Evolutionary conservation across 1,140 invertebrate species (phyloP).

Genomic region (Penaeus chinensis): DNA sequence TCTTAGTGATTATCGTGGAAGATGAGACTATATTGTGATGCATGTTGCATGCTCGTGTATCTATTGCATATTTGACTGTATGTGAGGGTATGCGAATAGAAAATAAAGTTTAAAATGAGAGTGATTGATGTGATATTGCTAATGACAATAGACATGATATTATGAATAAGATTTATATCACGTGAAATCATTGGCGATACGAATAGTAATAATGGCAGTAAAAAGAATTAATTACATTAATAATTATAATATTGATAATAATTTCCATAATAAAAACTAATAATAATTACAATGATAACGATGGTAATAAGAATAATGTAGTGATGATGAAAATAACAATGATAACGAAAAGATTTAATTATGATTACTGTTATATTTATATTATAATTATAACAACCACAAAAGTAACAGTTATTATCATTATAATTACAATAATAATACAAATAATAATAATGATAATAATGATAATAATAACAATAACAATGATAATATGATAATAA

Average conservation of each 20-base stretch:
- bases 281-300: background rate
- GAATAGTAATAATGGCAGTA: background rate
- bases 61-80: no score
- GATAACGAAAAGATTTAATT: background rate
- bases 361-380: background rate
- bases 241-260: background rate
- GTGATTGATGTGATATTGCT: background rate
- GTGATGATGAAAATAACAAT: background rate
- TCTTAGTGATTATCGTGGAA: no score
- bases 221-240: background rate
- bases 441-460: constrained; percentile 12
- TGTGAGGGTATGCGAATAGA: background rate
- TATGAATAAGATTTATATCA: background rate
- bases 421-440: no score
- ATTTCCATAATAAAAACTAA: background rate
- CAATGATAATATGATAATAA: background rate
- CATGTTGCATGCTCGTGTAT: no score
- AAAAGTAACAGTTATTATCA: no score
- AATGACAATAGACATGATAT: background rate
- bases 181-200: background rate
- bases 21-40: no score
- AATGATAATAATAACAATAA: constrained; percentile 12
- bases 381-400: background rate
- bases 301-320: background rate
- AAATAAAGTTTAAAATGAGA: background rate